Base-by-base conservation (phyloP, 2,888 invertebrate genomes). In the Theristus sp. region DNA sequence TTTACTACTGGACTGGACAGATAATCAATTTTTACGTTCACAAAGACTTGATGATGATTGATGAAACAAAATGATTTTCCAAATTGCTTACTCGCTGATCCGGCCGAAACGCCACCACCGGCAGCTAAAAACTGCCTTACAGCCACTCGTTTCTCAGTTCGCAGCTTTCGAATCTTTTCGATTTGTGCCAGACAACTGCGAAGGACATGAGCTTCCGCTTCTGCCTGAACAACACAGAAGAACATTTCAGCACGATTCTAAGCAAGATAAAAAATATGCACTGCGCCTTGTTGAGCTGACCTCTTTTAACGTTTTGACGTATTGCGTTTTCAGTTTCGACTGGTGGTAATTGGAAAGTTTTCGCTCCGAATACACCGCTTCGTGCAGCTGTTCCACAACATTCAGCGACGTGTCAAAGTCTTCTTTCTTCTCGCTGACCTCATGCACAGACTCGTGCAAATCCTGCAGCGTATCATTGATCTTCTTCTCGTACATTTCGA, bases 291-390 rank as follows among this genome's bases (percentile, higher is more conserved):
- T n/a, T n/a, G n/a, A n/a, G n/a, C n/a, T 17, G 47, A 10, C 24
- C 20, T 57, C 25, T 29, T 60, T 60, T 6, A 57, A n/a, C 28
- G 57, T 57, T 17, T 49, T 57, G 29, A 6, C 27, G 52, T 57
- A 60, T 13, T 24, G 38, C 2, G 27, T 60, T 26, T 60, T 60
- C 22, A 60, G 53, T 49, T 60, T 60, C 27, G 29, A 38, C 29
- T 58, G 30, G 29, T 58, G 25, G 26, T 58, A 58, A 24, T 58
- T 58, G 13, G 27, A 27, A 20, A 58, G 38, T 6, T 28, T 24
- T 10, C 38, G 30, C 20, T 58, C 58, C 2, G 26, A 27, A 20
- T 47, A 47, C 6, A 58, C 47, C 29, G 17, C 3, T 17, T 47
- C 49, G 47, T 47, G 28, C 46, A 58, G 22, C 13, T n/a, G 6